A percentile compares a stretch with the other conserved stretches of the same genome.
phyloP scores from a whole-genome alignment of 2,797 vertebrate genomes.

The Holocentrus rufus region DNA sequence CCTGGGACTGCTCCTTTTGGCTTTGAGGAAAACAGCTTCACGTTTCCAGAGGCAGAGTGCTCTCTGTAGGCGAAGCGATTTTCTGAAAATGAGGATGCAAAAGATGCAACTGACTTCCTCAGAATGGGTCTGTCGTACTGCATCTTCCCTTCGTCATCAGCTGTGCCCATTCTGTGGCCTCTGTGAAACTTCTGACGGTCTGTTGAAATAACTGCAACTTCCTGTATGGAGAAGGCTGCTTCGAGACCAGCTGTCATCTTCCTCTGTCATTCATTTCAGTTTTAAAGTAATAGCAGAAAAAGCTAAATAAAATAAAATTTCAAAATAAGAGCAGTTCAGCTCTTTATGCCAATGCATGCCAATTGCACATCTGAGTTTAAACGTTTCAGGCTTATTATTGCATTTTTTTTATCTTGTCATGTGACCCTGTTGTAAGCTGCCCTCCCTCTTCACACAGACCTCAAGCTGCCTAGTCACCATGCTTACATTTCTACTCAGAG shows the following conservation, averaged over 20 bases:
- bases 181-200: slow-evolving; percentile 37
- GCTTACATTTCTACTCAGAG: no score
- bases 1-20: neutral
- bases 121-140: slow-evolving; percentile 50
- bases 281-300: neutral
- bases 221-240: neutral
- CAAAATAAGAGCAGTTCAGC: neutral
- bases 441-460: neutral
- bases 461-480: neutral
- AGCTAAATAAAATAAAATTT: neutral
- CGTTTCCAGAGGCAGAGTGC: slow-evolving; percentile 20
- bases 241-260: neutral
- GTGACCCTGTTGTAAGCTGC: neutral
- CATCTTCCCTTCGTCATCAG: slow-evolving; percentile 29
- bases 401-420: neutral
- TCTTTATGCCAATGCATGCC: neutral
- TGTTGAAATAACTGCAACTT: slow-evolving; percentile 9
- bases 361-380: slow-evolving; percentile 25
- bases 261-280: neutral
- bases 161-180: slow-evolving; percentile 37
- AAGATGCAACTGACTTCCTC: slow-evolving; percentile 39
- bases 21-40: neutral
- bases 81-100: slow-evolving; percentile 19
- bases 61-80: slow-evolving; percentile 37
- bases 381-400: slow-evolving; percentile 17